These are phyloP conservation scores for Lucifuga dentata DNA, from an alignment of 2,113 vertebrate species.

Conservation along the genomic window DNA sequence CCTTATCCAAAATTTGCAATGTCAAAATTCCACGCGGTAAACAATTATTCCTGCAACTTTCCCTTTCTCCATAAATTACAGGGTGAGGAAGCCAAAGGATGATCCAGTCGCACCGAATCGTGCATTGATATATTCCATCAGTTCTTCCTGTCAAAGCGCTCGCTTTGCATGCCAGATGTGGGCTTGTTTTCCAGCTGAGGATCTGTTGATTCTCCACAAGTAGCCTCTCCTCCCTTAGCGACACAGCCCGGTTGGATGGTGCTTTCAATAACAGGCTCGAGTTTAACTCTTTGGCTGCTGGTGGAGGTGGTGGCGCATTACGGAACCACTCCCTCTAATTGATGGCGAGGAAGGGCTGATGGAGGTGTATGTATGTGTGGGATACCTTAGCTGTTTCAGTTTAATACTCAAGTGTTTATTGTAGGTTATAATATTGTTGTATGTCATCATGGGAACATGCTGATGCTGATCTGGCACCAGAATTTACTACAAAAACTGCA, in stretches of 20 bases:
- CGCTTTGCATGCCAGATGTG: slow-evolving; percentile 52
- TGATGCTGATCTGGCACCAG: background rate
- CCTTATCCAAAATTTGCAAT: slow-evolving; percentile 19
- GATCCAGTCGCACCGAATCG: background rate
- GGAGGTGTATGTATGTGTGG: background rate
- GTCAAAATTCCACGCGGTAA: slow-evolving; percentile 14
- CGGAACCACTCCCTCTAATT: slow-evolving; percentile 65
- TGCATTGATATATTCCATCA: background rate
- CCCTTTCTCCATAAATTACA: slow-evolving; percentile 1
- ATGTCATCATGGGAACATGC: background rate
- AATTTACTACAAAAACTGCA: background rate
- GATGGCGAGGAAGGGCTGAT: slow-evolving; percentile 4
- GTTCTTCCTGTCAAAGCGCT: slow-evolving; percentile 3
- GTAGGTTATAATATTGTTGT: background rate
- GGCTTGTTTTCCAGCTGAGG: slow-evolving; percentile 64
- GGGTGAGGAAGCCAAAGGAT: background rate
- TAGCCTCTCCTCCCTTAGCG: slow-evolving; percentile 67
- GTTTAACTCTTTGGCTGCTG: slow-evolving; percentile 76
- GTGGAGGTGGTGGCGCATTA: slow-evolving; percentile 25
- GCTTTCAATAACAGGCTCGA: slow-evolving; percentile 61
- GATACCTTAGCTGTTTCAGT: background rate
- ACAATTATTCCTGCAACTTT: slow-evolving; percentile 59
- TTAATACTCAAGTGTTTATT: background rate
- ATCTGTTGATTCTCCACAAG: slow-evolving; percentile 79
- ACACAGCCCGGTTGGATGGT: slow-evolving; percentile 73